Conservation (phyloP, 2,888 invertebrate species). For the Eupelmus urozonus region DNA sequence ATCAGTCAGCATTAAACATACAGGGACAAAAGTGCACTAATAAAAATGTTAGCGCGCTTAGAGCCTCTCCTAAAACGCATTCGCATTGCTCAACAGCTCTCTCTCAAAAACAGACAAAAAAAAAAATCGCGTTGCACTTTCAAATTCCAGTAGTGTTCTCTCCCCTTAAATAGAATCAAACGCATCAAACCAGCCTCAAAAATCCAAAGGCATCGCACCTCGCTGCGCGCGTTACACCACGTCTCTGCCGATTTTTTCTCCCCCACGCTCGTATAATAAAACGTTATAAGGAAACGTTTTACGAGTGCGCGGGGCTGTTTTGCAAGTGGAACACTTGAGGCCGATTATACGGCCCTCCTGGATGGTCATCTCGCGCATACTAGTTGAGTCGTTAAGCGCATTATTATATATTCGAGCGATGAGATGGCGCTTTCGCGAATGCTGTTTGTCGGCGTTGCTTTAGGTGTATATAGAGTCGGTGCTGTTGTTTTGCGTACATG, state of each 20-base stretch:
- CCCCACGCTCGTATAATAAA: not conserved
- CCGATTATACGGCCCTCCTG: conserved; percentile 7
- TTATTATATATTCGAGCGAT: conserved; percentile 11
- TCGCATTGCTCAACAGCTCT: no score
- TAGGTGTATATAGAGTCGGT: not conserved
- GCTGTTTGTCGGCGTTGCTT: not conserved
- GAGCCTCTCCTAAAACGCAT: not conserved
- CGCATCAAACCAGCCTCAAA: conserved; percentile 18
- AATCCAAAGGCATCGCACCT: not conserved
- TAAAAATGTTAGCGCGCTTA: not conserved
- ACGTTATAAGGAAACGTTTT: conserved; percentile 17
- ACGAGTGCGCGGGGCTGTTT: not conserved
- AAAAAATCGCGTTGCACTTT: conserved; percentile 35
- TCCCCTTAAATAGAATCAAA: conserved; percentile 44
- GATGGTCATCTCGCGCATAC: conserved; percentile 24
- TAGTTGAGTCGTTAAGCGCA: not conserved
- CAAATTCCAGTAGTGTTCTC: conserved; percentile 50
- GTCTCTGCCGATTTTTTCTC: no score
- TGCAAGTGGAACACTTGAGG: conserved; percentile 32
- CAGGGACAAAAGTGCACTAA: no score
- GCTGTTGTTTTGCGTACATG: not conserved
- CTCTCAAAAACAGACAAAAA: no score
- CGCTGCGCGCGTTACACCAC: not conserved
- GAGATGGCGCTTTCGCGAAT: conserved; percentile 9
- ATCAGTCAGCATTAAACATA: no score